These are phyloP conservation scores for Labroides dimidiatus DNA, from an alignment of 2,797 vertebrate species.

Conservation along the genomic window DNA sequence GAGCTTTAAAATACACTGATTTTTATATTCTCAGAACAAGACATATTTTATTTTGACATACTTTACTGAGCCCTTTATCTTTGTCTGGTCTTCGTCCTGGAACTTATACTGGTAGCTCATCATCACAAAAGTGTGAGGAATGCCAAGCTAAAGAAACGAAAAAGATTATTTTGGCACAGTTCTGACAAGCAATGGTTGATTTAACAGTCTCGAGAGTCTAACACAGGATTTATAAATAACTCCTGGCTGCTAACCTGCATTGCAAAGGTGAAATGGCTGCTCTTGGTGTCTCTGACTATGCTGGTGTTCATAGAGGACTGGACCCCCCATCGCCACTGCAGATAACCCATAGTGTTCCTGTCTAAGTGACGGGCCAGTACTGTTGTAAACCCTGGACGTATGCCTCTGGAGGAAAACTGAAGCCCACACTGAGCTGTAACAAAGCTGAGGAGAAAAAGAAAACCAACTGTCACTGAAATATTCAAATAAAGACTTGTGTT, in stretches of 20 bases:
- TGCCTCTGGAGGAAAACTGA: slow-evolving; percentile 93
- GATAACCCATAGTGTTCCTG: slow-evolving; percentile 97
- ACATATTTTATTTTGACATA: slow-evolving; percentile 63
- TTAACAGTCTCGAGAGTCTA: background rate
- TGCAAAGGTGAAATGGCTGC: slow-evolving; percentile 93
- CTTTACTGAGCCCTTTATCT: slow-evolving; percentile 97
- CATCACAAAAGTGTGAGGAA: slow-evolving; percentile 96
- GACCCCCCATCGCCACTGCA: slow-evolving; percentile 97
- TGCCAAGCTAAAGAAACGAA: slow-evolving; percentile 87
- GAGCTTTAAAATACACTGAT: slow-evolving; percentile 10
- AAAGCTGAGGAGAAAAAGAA: slow-evolving; percentile 82
- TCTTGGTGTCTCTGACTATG: slow-evolving; percentile 95
- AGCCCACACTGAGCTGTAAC: slow-evolving; percentile 93
- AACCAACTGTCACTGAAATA: background rate
- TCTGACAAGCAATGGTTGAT: slow-evolving; percentile 18
- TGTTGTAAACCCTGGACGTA: slow-evolving; percentile 92
- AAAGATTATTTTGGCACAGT: slow-evolving; percentile 21
- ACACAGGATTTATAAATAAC: slow-evolving; percentile 2
- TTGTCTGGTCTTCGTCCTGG: slow-evolving; percentile 97
- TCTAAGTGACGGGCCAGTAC: slow-evolving; percentile 95
- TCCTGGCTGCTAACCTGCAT: slow-evolving; percentile 86
- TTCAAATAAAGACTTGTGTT: background rate
- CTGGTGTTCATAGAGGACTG: slow-evolving; percentile 99
- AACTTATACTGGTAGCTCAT: slow-evolving; percentile 99
- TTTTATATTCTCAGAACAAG: slow-evolving; percentile 7